Conservation (phyloP, 2,113 vertebrate species). For the Oryzias woworae region DNA sequence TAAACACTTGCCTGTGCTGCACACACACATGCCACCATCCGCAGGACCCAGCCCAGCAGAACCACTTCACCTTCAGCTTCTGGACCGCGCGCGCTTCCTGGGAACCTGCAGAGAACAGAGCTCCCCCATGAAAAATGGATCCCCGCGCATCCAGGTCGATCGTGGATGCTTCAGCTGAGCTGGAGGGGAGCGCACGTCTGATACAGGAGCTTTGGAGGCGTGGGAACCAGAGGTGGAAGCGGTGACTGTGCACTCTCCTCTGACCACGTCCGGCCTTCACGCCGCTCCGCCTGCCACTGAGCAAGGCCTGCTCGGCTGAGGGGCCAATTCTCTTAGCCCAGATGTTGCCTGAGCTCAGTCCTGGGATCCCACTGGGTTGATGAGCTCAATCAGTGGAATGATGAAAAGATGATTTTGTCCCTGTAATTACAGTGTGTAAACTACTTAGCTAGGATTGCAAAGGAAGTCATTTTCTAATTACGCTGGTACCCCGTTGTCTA, state of each 20-base stretch:
- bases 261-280: conserved; percentile 50
- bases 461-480: conserved; percentile 99
- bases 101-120: conserved; percentile 54
- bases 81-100: conserved; percentile 61
- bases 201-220: conserved; percentile 45
- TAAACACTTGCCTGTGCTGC: conserved; percentile 78
- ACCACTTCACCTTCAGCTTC: conserved; percentile 73
- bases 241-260: conserved; percentile 13
- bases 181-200: conserved; percentile 47
- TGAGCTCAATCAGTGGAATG: conserved; percentile 99
- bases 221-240: conserved; percentile 42
- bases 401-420: conserved; percentile 99
- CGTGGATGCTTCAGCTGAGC: conserved; percentile 28
- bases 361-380: conserved; percentile 95
- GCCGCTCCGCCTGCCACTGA: conserved; percentile 46
- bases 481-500: conserved; percentile 99
- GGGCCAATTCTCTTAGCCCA: conserved; percentile 99
- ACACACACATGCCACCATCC: conserved; percentile 60
- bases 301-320: conserved; percentile 80
- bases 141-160: conserved; percentile 58
- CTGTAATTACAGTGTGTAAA: conserved; percentile 96
- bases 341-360: conserved; percentile 92
- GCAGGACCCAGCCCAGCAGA: conserved; percentile 63
- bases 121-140: conserved; percentile 38
- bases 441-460: conserved; percentile 99